Evolutionary conservation across 2,113 vertebrate genomes (phyloP), one percentile per base, ranked within the genome.

Genomic region (Sula dactylatra): DNA sequence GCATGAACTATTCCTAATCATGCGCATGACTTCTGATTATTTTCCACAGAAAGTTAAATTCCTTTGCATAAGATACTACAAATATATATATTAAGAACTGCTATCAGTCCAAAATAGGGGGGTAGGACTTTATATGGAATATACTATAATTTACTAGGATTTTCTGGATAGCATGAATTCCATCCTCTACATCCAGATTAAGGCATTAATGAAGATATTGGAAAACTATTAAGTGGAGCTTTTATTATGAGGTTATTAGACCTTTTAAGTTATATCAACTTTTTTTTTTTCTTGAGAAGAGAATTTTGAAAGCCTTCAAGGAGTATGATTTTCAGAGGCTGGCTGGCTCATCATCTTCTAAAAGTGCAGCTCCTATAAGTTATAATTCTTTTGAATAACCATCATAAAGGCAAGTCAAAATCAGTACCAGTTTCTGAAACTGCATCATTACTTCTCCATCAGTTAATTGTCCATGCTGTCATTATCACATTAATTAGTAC

Each of bases 401-500:
- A 76, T 67, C 34, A 94, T 47, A 86, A 92, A 92, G 25, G 67
- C 71, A 93, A 88, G 56, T 85, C 56, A 91, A 96, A 96, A 79
- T 89, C 61, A 71, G 70, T 54, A 94, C 62, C n/a, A 85, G 70
- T 87, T 95, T 95, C 91, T 94, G 83, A 96, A 96, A 95, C 36
- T 19, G 66, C 86, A 92, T 94, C 91, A 89, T 92, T 95, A 91
- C 78, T 90, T 95, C 62, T 94, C 81, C 83, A 91, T 95, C 93
- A 95, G 74, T 82, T 97, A 94, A 95, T 97, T 97, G 88, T 93
- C 95, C 81, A 87, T 91, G 81, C 91, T 93, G 89, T 85, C 93
- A 95, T 91, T 91, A 91, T 76, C 83, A 89, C 81, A 91, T 95
- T 95, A 96, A 96, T 97, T 94, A 95, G 93, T 84, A 96, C 94